Base-by-base conservation (phyloP, 2,888 invertebrate genomes). In the Lithophane leautieri region DNA sequence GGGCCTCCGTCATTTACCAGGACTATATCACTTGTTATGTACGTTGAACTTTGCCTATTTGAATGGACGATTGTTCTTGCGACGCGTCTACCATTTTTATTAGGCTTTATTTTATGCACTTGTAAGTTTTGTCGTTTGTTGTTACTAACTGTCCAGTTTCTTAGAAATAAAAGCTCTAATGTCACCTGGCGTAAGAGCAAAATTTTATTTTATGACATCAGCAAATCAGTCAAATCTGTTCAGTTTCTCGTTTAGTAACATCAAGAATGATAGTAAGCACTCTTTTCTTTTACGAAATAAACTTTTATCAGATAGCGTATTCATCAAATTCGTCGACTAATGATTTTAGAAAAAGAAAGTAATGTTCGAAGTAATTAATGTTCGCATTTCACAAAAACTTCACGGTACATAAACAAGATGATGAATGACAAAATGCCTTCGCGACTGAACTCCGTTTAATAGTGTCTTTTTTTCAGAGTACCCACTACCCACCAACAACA, bases 21-120 rank as follows among this genome's bases (percentile, higher is more conserved):
- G 92, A 87, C 88, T 93, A 91, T 92, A 93, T 66, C 82, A 85
- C 86, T 89, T 89, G 91, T 86, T 94, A 93, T 95, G 95, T 94
- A 93, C 96, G 90, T 94, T 96, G 96, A 96, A 96, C 96, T 95
- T 95, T 94, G 92, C 90, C 91, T 92, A 92, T 93, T 93, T 94
- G 91, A 94, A 92, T 91, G 91, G 88, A 85, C 89, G 80, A 92
- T 94, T 94, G 93, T 93, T 89, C 91, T 84, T 86, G 90, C 89
- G 90, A 92, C 87, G 92, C 89, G 90, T 88, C 89, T 88, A 82
- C 88, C 92, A 93, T 94, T 91, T 92, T 92, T 92, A 93, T 92
- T 91, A 90, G 84, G 83, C 84, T 86, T 81, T 78, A 83, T 78
- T 74, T 78, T 82, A 83, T 88, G 83, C 84, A 86, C 70, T 76